phyloP scores from a whole-genome alignment of 2,888 invertebrate genomes.

The Hirudinaria manillensis region DNA sequence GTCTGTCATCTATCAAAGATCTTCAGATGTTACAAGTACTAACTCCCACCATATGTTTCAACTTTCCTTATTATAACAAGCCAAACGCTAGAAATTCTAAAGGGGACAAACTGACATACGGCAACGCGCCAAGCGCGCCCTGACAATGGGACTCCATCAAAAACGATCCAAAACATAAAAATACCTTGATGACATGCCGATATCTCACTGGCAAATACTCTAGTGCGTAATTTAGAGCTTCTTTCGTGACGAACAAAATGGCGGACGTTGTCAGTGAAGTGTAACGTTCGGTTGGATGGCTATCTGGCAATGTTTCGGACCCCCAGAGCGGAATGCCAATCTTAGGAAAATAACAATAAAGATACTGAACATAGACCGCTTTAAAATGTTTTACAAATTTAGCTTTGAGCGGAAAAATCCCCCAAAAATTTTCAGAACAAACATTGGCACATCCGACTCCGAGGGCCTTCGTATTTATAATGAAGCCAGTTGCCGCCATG shows the following conservation, averaged over 20 bases:
- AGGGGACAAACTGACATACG: no score
- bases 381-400: no score
- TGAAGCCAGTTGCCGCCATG: constrained; percentile 78
- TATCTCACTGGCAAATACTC: neutral
- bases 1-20: no score
- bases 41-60: no score
- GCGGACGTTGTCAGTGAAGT: constrained; percentile 5
- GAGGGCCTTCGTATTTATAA: constrained; percentile 84
- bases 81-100: no score
- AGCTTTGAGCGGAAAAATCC: no score
- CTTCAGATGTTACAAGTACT: no score
- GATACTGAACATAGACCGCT: no score
- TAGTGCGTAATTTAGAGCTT: neutral
- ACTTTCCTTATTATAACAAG: no score
- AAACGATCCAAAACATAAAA: neutral
- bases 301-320: neutral
- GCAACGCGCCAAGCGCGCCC: no score
- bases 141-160: neutral
- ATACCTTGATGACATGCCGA: constrained; percentile 14
- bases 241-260: neutral
- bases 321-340: neutral
- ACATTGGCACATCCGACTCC: neutral
- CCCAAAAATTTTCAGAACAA: neutral
- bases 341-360: no score
- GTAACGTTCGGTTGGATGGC: neutral